These are phyloP conservation scores for Phylloscopus trochilus DNA, from an alignment of 2,113 vertebrate genomes.

Conservation along the genomic window DNA sequence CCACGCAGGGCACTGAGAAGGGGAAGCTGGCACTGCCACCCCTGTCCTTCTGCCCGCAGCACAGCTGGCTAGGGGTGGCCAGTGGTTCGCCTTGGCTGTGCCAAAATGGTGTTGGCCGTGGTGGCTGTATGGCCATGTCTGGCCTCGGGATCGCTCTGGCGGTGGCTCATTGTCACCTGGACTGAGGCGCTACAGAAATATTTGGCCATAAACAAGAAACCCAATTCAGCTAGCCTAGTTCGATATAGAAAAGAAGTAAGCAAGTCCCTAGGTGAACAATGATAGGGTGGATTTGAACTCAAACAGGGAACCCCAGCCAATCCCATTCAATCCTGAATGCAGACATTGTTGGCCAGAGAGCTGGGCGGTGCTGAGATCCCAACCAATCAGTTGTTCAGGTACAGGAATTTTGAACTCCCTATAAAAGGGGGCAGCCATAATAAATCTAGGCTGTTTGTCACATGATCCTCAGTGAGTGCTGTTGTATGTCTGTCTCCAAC, in stretches of 20 bases:
- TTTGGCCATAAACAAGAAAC: not conserved
- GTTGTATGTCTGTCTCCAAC: not conserved
- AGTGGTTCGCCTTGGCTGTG: accelerated
- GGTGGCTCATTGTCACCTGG: not conserved
- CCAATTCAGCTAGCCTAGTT: not conserved
- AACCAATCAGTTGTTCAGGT: not conserved
- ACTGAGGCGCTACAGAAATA: not conserved
- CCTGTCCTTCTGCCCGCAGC: not conserved
- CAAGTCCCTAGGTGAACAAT: not conserved
- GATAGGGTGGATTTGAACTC: not conserved
- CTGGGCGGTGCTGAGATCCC: not conserved
- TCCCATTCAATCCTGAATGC: not conserved
- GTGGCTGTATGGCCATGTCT: no score
- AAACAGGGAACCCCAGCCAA: not conserved
- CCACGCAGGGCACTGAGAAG: not conserved
- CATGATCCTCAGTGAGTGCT: not conserved
- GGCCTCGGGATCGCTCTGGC: accelerated
- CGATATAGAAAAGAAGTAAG: not conserved
- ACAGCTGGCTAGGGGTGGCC: not conserved
- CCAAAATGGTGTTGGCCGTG: not conserved
- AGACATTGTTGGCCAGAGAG: not conserved
- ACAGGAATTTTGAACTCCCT: not conserved
- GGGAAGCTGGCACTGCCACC: accelerated
- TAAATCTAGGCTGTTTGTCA: not conserved
- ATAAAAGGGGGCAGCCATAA: not conserved